Conservation (phyloP, 1,140 invertebrate genomes). For the Hermetia illucens region DNA sequence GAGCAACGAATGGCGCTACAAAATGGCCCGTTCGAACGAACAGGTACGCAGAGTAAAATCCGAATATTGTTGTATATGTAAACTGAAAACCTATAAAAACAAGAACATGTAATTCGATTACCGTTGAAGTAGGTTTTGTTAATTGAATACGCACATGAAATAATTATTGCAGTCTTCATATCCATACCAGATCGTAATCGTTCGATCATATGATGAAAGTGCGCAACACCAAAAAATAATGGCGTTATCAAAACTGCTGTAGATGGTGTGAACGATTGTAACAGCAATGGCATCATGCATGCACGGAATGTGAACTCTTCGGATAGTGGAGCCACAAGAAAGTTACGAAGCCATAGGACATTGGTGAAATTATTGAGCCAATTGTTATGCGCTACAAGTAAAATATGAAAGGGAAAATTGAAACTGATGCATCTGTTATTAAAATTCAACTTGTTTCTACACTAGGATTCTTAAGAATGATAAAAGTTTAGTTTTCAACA, state of each 20-base stretch:
- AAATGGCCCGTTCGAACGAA: slow-evolving; percentile 78
- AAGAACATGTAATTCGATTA: too few species aligned
- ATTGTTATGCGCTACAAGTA: slow-evolving; percentile 49
- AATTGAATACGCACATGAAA: slow-evolving; percentile 44
- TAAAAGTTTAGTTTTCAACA: too few species aligned
- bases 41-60: slow-evolving; percentile 81
- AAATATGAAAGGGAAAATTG: slow-evolving; percentile 11
- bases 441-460: slow-evolving; percentile 4
- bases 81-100: slow-evolving; percentile 69
- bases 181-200: slow-evolving; percentile 52
- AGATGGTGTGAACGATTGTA: slow-evolving; percentile 64
- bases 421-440: slow-evolving; percentile 7
- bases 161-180: slow-evolving; percentile 47
- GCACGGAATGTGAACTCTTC: slow-evolving; percentile 92
- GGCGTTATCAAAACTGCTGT: slow-evolving; percentile 73
- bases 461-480: too few species aligned
- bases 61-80: slow-evolving; percentile 81
- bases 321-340: slow-evolving; percentile 80
- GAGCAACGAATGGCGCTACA: slow-evolving; percentile 71
- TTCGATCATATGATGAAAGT: slow-evolving; percentile 85
- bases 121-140: slow-evolving; percentile 4
- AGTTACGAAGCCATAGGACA: slow-evolving; percentile 75
- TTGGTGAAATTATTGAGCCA: slow-evolving; percentile 58
- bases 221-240: slow-evolving; percentile 84
- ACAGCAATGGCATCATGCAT: slow-evolving; percentile 81